These are phyloP conservation scores for Petrolisthes cinctipes DNA, from an alignment of 2,888 invertebrate genomes.

Conservation along the genomic window DNA sequence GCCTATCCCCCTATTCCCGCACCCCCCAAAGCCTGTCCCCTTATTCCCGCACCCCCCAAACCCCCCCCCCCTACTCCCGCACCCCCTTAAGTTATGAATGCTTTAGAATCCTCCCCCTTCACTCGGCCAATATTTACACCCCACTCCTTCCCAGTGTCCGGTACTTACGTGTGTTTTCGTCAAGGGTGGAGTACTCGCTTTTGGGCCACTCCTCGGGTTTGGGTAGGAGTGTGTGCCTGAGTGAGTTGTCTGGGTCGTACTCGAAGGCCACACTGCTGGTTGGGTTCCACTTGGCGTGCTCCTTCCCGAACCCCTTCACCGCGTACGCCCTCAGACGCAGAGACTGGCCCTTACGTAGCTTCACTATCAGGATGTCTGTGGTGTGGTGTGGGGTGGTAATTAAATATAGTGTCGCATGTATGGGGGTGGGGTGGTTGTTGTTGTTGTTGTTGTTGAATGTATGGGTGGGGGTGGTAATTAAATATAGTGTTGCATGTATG, in stretches of 20 bases:
- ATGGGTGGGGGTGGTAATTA: too few relatives aligned
- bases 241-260: slow-evolving; percentile 98
- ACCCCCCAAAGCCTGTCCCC: too few relatives aligned
- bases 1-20: too few relatives aligned
- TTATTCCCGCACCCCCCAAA: too few relatives aligned
- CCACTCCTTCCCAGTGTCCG: neutral
- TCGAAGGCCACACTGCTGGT: slow-evolving; percentile 98
- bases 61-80: too few relatives aligned
- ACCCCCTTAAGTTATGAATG: too few relatives aligned
- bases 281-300: slow-evolving; percentile 99
- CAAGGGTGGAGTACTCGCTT: slow-evolving; percentile 94
- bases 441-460: too few relatives aligned
- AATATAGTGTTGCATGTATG: too few relatives aligned
- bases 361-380: slow-evolving; percentile 78
- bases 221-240: slow-evolving; percentile 94
- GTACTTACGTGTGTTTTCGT: slow-evolving; percentile 85
- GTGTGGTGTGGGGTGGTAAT: too few relatives aligned
- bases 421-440: too few relatives aligned
- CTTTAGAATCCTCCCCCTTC: too few relatives aligned
- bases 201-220: slow-evolving; percentile 99
- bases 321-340: slow-evolving; percentile 95
- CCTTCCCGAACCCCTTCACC: slow-evolving; percentile 96
- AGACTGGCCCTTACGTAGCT: slow-evolving; percentile 87
- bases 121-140: neutral
- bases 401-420: too few relatives aligned